Percentiles rank a stretch among this genome's conserved stretches.
Evolutionary conservation across 1,140 invertebrate genomes (phyloP).

Genomic region (Micrasema longulum): DNA sequence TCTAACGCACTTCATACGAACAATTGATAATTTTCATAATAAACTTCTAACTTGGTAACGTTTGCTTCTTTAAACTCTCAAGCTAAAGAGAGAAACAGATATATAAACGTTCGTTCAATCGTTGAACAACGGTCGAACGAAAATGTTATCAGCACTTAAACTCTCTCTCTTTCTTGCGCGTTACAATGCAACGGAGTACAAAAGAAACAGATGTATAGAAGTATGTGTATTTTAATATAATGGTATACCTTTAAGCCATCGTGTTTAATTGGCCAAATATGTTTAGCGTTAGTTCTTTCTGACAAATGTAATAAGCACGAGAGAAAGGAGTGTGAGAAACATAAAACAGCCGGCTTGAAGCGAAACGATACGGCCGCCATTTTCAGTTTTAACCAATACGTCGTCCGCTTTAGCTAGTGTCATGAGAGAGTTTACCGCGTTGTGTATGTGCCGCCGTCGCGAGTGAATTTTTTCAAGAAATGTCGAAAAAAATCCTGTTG

Average conservation of each 20-base stretch:
- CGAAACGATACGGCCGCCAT: slow-evolving; percentile 36
- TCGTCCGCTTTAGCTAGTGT: slow-evolving; percentile 10
- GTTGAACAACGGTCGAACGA: background rate
- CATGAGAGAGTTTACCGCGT: slow-evolving; percentile 26
- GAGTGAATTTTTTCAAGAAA: slow-evolving; percentile 26
- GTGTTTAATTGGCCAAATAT: slow-evolving; percentile 42
- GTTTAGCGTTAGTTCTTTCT: slow-evolving; percentile 39
- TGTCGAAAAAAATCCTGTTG: slow-evolving; percentile 27
- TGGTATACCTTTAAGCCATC: background rate
- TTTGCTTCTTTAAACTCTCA: too few relatives aligned
- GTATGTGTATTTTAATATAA: background rate
- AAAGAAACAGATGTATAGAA: background rate
- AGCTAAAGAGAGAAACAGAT: background rate
- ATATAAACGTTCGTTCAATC: background rate
- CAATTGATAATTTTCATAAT: too few relatives aligned
- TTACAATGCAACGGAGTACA: background rate
- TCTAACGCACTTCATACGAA: too few relatives aligned
- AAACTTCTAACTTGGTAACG: too few relatives aligned
- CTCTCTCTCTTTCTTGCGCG: slow-evolving; percentile 6
- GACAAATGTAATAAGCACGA: slow-evolving; percentile 32
- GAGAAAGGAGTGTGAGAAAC: slow-evolving; percentile 27
- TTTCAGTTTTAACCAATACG: slow-evolving; percentile 30
- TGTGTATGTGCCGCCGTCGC: slow-evolving; percentile 4
- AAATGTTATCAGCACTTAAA: slow-evolving; percentile 29
- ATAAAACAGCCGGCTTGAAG: slow-evolving; percentile 24